These are phyloP conservation scores for Chelonoidis abingdonii DNA, from an alignment of 2,113 vertebrate species.

Conservation along the genomic window DNA sequence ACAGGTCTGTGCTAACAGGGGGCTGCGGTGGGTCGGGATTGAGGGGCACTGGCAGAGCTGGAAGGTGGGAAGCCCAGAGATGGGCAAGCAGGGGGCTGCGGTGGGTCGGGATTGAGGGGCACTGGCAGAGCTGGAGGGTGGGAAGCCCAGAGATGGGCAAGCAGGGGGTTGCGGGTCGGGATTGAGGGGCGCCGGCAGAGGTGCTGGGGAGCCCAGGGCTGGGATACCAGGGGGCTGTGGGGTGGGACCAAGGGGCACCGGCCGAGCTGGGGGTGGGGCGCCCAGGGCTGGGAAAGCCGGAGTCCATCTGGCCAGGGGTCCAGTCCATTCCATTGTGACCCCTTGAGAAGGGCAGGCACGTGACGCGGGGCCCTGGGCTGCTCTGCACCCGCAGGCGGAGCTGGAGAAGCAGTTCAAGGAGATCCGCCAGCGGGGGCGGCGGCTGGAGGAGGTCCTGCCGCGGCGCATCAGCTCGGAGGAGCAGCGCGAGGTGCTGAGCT, in stretches of 20 bases:
- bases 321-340: not conserved
- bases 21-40: no score
- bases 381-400: slow-evolving; percentile 64
- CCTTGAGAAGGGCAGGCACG: not conserved
- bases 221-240: not conserved
- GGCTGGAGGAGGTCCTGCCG: slow-evolving; percentile 85
- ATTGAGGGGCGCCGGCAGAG: not conserved
- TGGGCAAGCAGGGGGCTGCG: not conserved
- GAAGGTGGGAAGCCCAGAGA: not conserved
- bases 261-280: no score
- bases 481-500: slow-evolving; percentile 86
- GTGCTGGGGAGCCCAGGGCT: not conserved
- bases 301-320: not conserved
- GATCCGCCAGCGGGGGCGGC: slow-evolving; percentile 74
- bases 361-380: not conserved
- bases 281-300: not conserved
- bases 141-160: not conserved
- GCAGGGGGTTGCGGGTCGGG: no score
- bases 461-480: slow-evolving; percentile 83
- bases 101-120: not conserved
- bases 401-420: slow-evolving; percentile 82
- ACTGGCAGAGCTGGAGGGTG: not conserved
- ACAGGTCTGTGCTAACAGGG: not conserved
- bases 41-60: no score
- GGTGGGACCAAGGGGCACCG: not conserved